Base-by-base conservation (phyloP, 2,888 invertebrate species). In the Tuberolachnus salignus region DNA sequence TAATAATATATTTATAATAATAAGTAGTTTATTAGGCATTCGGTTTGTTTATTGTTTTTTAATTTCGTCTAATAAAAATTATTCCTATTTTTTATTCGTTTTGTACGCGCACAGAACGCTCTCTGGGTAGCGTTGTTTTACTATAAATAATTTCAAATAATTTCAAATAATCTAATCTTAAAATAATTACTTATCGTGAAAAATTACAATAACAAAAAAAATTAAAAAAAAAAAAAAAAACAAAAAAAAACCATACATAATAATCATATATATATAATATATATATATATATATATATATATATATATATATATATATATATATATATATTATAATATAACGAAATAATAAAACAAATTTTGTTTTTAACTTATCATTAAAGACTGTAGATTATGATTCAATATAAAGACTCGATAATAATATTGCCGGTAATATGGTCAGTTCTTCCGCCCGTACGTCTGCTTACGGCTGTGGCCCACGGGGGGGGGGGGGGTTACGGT, bases 331-430 rank as follows among this genome's bases (percentile, higher is more conserved):
- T 26, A 72, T 26, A 34, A 72, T 34, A 61, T 49, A 72, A n/a
- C n/a, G n/a, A n/a, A n/a, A n/a, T n/a, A n/a, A n/a, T n/a, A n/a
- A n/a, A n/a, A n/a, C n/a, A n/a, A n/a, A n/a, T n/a, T n/a, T n/a
- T n/a, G n/a, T n/a, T n/a, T n/a, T n/a, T n/a, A n/a, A n/a, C n/a
- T n/a, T n/a, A n/a, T n/a, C n/a, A n/a, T n/a, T n/a, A n/a, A 34
- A 72, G 72, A 72, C 34, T 61, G 19, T 61, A 72, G 72, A 49
- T 26, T 34, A 6, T 72, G 49, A 61, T 72, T 72, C 51, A 16
- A 34, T 4, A 34, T 34, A 34, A 61, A 51, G n/a, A 61, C 61
- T 72, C 61, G 34, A 34, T 34, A 34, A 34, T 34, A 51, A 61
- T 72, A 72, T 51, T 42, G 61, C 34, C n/a, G n/a, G n/a, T n/a